These are phyloP conservation scores for Fistularia commersonii DNA, from an alignment of 2,797 vertebrate genomes.

Conservation along the genomic window DNA sequence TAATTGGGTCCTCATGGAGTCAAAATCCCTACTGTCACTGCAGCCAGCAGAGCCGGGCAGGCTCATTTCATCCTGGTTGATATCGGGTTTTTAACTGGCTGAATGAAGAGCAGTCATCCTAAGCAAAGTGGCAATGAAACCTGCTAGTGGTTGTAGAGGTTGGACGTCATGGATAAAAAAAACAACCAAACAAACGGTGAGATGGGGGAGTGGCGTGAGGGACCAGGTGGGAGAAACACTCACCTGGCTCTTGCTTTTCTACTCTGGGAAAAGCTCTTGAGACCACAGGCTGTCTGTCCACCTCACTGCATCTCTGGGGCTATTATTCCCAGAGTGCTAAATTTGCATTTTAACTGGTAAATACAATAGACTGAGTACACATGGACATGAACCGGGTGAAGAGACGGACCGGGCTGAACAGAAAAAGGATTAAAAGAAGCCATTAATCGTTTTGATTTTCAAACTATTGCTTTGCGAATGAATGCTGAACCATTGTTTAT, in stretches of 20 bases:
- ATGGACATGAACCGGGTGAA: constrained; percentile 8
- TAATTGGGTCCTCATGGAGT: constrained; percentile 76
- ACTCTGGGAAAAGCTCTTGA: constrained; percentile 31
- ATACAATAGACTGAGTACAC: constrained; percentile 25
- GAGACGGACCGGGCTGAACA: constrained; percentile 12
- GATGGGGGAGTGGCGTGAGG: constrained; percentile 30
- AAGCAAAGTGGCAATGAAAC: constrained; percentile 38
- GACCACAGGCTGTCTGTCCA: constrained; percentile 29
- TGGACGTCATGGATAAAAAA: constrained; percentile 10
- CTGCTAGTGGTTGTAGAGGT: constrained; percentile 3
- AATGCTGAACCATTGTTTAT: too few species aligned
- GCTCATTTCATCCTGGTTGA: constrained; percentile 36
- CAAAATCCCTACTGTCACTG: constrained; percentile 55
- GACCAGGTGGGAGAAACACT: constrained; percentile 38
- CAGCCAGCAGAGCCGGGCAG: constrained; percentile 40
- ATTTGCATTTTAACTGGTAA: constrained; percentile 58
- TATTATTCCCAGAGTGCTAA: constrained; percentile 29
- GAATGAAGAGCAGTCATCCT: constrained; percentile 28
- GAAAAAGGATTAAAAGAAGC: constrained; percentile 3
- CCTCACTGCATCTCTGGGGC: constrained; percentile 5
- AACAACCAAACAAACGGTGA: neutral
- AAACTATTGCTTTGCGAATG: too few species aligned
- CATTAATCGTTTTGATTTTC: too few species aligned
- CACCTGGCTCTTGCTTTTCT: constrained; percentile 42
- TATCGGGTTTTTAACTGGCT: constrained; percentile 33